These are phyloP conservation scores for Apteryx owenii DNA, from an alignment of 2,113 vertebrate species.

Conservation along the genomic window DNA sequence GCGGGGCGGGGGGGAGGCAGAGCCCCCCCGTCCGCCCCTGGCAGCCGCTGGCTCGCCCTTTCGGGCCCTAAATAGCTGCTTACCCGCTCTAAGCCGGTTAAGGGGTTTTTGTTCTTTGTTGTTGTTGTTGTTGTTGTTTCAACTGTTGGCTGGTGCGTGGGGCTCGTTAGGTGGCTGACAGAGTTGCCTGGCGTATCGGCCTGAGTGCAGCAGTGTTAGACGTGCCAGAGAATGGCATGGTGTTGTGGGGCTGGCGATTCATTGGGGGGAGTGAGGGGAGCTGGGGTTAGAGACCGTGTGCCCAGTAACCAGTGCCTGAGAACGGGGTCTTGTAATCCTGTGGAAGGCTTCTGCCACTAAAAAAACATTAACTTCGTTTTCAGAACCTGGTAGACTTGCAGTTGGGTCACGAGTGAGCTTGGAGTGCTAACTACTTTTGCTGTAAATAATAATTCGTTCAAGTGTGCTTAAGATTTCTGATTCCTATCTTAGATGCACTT, in stretches of 20 bases:
- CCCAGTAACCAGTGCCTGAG: fast-evolving
- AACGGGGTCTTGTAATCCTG: neutral
- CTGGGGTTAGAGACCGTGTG: neutral
- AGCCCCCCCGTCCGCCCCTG: neutral
- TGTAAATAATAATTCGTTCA: fast-evolving
- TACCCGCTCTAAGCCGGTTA: neutral
- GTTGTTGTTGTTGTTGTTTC: too few species aligned
- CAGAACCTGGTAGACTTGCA: neutral
- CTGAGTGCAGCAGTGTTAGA: fast-evolving
- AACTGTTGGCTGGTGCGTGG: neutral
- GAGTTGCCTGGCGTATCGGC: fast-evolving
- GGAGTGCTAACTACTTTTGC: neutral
- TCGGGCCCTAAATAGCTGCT: neutral
- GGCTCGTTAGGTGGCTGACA: neutral
- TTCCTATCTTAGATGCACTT: neutral
- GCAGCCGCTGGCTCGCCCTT: neutral
- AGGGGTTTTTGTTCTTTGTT: too few species aligned
- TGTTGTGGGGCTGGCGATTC: neutral
- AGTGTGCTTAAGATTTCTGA: neutral
- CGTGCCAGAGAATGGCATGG: fast-evolving
- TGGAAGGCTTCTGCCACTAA: neutral
- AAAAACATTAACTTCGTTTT: fast-evolving
- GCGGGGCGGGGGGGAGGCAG: conserved; percentile 43
- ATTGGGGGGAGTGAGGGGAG: neutral
- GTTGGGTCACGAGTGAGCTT: neutral